Base-by-base conservation (phyloP, 2,113 vertebrate genomes). In the Antennarius striatus region DNA sequence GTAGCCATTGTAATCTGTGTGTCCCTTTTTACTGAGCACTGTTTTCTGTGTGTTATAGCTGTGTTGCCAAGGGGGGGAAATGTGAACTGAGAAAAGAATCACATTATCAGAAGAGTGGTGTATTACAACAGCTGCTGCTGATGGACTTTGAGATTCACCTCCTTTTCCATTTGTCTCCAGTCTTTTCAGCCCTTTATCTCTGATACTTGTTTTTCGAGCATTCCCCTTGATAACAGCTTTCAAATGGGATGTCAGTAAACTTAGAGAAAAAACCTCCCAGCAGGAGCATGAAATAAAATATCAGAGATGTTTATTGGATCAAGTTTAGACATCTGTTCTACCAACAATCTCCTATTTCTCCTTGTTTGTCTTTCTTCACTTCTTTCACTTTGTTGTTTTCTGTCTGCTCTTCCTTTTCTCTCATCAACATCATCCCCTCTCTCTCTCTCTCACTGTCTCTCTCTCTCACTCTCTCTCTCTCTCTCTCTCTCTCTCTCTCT, bases 301-400 rank as follows among this genome's bases (percentile, higher is more conserved):
- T 28, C 28, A 17, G 68, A 64, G 59, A 75, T 65, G 4, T 51
- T 73, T 71, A 64, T 48, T 13, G 11, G 72, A 73, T 76, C 56
- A 80, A 71, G 71, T 73, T 68, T 68, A 73, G 63, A 83, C 73
- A 79, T 83, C 74, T 71, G 62, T 80, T 81, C 59, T 48, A 55
- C 67, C 16, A 54, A 57, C 63, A 78, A 71, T 47, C 47, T 57
- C 42, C 57, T 57, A 22, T 73, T 40, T 79, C 52, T 32, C 16
- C 36, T 3, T 54, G 39, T 63, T 68, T 70, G 36, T 71, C 40
- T 75, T 53, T 52, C 17, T n/a, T 68, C 59, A 49, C 65, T 52
- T 12, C 46, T 68, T 50, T 2, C 6, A 59, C 56, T 72, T 29
- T 22, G 22, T 29, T 56, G 42, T 30, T 12, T 10, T 48, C 22